These are phyloP conservation scores for Notechis scutatus DNA, from an alignment of 2,113 vertebrate genomes.

Conservation along the genomic window DNA sequence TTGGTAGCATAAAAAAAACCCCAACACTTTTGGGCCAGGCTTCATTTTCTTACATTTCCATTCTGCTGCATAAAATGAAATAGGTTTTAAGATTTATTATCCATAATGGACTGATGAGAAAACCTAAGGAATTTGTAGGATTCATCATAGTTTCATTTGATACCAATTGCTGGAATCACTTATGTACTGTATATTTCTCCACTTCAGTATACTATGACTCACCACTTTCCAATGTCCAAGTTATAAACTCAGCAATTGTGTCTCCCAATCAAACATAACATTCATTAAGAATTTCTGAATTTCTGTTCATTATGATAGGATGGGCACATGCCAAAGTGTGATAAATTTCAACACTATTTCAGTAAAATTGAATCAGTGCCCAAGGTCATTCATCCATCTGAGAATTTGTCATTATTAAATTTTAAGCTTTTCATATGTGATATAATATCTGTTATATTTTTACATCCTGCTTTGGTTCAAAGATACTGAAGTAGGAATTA, in stretches of 20 bases:
- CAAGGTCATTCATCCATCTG: background rate
- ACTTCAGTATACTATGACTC: background rate
- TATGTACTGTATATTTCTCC: background rate
- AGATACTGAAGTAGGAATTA: background rate
- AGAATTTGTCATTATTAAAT: background rate
- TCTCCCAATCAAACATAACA: background rate
- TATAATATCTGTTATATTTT: background rate
- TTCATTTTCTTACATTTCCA: background rate
- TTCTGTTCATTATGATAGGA: background rate
- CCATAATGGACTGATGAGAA: background rate
- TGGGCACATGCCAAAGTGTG: background rate
- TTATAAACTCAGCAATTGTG: background rate
- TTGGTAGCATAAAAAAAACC: background rate
- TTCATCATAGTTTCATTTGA: background rate
- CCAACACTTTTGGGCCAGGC: background rate
- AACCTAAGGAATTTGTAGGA: background rate
- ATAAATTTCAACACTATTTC: background rate
- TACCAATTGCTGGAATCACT: background rate
- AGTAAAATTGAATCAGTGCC: background rate
- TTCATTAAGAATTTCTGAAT: background rate
- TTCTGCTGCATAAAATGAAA: background rate
- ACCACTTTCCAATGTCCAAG: background rate
- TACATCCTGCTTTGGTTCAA: background rate
- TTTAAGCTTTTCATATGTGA: background rate
- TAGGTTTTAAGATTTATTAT: background rate